phyloP scores from a whole-genome alignment of 1,140 invertebrate species.

The Ostrea edulis region DNA sequence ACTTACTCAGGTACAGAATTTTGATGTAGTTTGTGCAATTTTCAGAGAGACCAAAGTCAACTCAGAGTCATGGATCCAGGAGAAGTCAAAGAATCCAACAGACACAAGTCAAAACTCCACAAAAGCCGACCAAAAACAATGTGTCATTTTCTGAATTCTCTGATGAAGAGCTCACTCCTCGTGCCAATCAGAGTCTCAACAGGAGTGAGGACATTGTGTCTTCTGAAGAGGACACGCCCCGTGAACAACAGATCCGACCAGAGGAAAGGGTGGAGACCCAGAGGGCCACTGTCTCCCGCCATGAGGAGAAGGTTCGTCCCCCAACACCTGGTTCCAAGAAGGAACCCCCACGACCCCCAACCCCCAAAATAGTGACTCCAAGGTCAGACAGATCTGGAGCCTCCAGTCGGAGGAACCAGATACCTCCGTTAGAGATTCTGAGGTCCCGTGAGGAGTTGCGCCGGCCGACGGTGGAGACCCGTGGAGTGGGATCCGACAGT shows the following conservation, averaged over 20 bases:
- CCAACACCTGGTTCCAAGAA: slow-evolving; percentile 32
- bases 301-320: slow-evolving; percentile 6
- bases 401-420: slow-evolving; percentile 24
- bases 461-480: slow-evolving; percentile 39
- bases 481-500: slow-evolving; percentile 58
- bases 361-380: slow-evolving; percentile 37
- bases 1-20: neutral
- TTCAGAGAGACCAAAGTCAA: slow-evolving; percentile 53
- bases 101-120: slow-evolving; percentile 2
- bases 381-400: slow-evolving; percentile 54
- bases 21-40: neutral
- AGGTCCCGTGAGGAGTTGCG: slow-evolving; percentile 35
- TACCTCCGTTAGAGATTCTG: slow-evolving; percentile 37
- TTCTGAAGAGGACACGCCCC: slow-evolving; percentile 54
- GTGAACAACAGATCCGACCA: neutral
- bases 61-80: slow-evolving; percentile 45
- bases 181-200: slow-evolving; percentile 48
- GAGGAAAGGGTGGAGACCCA: neutral
- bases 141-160: slow-evolving; percentile 41
- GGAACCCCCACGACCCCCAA: slow-evolving; percentile 16
- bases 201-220: slow-evolving; percentile 51
- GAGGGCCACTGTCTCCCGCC: slow-evolving; percentile 25
- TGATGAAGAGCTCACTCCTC: slow-evolving; percentile 55
- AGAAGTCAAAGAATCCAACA: slow-evolving; percentile 38
- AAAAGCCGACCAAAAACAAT: slow-evolving; percentile 32